Conservation (phyloP, 2,113 vertebrate species). For the Hippolais icterina region DNA sequence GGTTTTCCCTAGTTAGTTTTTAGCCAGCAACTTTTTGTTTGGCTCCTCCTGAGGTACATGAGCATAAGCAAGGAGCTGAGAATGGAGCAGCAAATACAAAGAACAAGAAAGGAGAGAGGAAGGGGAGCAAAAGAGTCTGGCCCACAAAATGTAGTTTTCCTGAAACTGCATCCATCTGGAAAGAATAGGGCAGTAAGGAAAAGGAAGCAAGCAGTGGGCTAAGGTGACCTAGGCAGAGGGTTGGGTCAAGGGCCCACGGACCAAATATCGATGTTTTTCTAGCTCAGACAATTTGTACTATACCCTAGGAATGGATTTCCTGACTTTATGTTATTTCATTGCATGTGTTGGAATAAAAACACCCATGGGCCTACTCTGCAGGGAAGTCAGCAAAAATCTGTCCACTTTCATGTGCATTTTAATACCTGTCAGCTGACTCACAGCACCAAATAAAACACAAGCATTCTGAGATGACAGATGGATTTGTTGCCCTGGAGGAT, state of each 20-base stretch:
- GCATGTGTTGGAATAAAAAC: constrained; percentile 32
- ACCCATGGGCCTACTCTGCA: constrained; percentile 29
- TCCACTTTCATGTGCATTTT: constrained; percentile 45
- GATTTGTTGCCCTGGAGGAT: constrained; percentile 54
- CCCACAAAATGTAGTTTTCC: background rate
- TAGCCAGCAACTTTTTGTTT: background rate
- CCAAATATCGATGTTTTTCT: background rate
- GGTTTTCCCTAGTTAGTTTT: background rate
- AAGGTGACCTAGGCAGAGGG: background rate
- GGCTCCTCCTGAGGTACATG: background rate
- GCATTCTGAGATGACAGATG: constrained; percentile 49
- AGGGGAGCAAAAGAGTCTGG: background rate
- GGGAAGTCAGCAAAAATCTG: constrained; percentile 45
- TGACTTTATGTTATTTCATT: constrained; percentile 38
- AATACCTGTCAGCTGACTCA: constrained; percentile 49
- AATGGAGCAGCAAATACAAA: background rate
- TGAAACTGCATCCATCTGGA: background rate
- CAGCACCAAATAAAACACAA: constrained; percentile 58
- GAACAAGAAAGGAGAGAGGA: background rate
- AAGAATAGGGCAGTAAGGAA: background rate
- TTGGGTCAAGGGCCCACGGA: background rate
- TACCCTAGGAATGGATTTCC: constrained; percentile 24
- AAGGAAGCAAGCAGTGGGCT: background rate
- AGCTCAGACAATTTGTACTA: constrained; percentile 27
- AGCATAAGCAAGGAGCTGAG: background rate